Evolutionary conservation across 2,888 invertebrate species (phyloP).

Genomic region (Achlya flavicornis): DNA sequence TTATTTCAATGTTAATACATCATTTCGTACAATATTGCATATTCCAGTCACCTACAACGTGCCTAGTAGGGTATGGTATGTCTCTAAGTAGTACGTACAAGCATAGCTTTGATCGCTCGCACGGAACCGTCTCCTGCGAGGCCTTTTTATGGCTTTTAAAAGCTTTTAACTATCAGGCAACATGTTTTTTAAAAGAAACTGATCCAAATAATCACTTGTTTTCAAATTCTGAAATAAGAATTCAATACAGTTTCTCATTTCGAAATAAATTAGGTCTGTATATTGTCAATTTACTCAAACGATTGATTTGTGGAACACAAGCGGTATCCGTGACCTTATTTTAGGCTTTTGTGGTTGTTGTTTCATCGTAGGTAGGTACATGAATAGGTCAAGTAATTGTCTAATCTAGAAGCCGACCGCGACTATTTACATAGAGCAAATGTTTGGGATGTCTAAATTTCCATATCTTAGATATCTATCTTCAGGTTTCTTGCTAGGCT

Average conservation of each 20-base stretch:
- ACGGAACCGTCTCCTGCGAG: constrained; percentile 41
- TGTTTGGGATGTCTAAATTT: too few relatives aligned
- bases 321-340: not conserved
- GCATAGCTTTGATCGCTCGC: constrained; percentile 53
- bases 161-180: constrained; percentile 28
- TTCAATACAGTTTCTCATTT: not conserved
- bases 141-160: constrained; percentile 50
- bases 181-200: constrained; percentile 4
- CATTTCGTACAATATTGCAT: not conserved
- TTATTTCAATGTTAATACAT: too few relatives aligned
- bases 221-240: not conserved
- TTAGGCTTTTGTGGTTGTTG: not conserved
- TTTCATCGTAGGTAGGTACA: not conserved
- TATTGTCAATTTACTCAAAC: constrained; percentile 1
- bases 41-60: constrained; percentile 17
- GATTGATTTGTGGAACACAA: not conserved
- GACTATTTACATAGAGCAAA: too few relatives aligned
- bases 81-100: constrained; percentile 14
- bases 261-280: not conserved
- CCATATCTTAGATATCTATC: too few relatives aligned
- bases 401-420: not conserved
- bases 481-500: too few relatives aligned
- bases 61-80: not conserved
- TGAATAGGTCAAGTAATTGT: not conserved
- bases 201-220: not conserved